Conservation (phyloP, 2,888 invertebrate species). For the Dryobotodes eremita region DNA sequence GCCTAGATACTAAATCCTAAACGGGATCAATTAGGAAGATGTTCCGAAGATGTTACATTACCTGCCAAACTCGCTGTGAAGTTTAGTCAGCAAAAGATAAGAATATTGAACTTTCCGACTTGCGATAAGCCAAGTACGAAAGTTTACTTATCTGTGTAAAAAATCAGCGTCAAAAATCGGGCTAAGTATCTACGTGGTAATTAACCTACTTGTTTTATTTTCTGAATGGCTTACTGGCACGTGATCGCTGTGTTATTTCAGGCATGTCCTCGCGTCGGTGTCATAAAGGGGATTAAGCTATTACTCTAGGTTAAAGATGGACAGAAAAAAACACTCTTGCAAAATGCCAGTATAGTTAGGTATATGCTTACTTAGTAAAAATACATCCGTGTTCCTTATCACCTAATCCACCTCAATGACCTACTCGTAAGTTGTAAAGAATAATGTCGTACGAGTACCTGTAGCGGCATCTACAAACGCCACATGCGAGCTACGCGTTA, state of each 20-base stretch:
- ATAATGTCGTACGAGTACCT: too few species aligned
- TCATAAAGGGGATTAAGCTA: slow-evolving; percentile 4
- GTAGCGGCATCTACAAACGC: too few species aligned
- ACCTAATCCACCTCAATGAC: too few species aligned
- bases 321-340: neutral
- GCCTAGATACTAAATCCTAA: neutral
- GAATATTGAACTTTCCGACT: slow-evolving; percentile 42
- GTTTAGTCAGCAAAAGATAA: slow-evolving; percentile 45
- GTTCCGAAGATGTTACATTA: slow-evolving; percentile 35
- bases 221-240: slow-evolving; percentile 5
- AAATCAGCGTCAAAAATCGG: slow-evolving; percentile 30
- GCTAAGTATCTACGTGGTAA: slow-evolving; percentile 4
- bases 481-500: too few species aligned
- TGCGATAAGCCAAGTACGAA: slow-evolving; percentile 35
- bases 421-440: neutral
- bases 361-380: neutral
- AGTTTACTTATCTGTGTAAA: slow-evolving; percentile 37
- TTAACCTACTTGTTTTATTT: slow-evolving; percentile 39
- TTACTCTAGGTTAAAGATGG: neutral
- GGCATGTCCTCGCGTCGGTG: neutral
- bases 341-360: neutral
- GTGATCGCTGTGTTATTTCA: slow-evolving; percentile 25
- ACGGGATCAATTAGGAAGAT: slow-evolving; percentile 10
- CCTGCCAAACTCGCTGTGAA: slow-evolving; percentile 32
- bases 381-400: neutral